Conservation (phyloP, 37 sponge, comb jelly and placozoan genomes). For the Tethya wilhelma region DNA sequence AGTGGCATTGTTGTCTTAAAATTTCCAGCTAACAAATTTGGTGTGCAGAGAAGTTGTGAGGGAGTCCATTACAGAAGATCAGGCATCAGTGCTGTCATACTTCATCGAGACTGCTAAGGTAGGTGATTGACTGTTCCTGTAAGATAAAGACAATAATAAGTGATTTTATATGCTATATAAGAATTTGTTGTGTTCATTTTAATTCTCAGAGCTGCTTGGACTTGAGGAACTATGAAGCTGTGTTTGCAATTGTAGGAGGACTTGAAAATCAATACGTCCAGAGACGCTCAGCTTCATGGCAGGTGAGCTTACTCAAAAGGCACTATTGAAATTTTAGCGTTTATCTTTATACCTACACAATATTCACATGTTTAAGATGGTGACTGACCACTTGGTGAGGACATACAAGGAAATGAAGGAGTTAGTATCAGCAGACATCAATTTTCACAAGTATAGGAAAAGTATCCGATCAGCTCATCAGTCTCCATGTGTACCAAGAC, state of each 20-base stretch:
- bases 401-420: constrained; percentile 45
- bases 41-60: constrained; percentile 45
- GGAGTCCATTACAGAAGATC: constrained; percentile 46
- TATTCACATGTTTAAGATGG: constrained; percentile 11
- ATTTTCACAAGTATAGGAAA: constrained; percentile 54
- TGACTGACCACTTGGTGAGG: constrained; percentile 35
- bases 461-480: constrained; percentile 42
- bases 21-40: constrained; percentile 51
- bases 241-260: constrained; percentile 57
- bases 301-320: constrained; percentile 8
- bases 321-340: not conserved
- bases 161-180: not conserved
- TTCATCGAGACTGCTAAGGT: constrained; percentile 84
- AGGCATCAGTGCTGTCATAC: constrained; percentile 60
- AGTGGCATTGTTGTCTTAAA: not conserved
- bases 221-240: constrained; percentile 73
- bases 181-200: not conserved
- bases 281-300: constrained; percentile 23
- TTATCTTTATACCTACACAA: too few species aligned
- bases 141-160: not conserved
- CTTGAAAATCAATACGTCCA: constrained; percentile 21
- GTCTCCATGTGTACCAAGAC: constrained; percentile 54
- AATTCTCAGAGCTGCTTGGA: constrained; percentile 63
- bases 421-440: constrained; percentile 36
- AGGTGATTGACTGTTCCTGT: not conserved